A percentile compares a stretch with the other conserved stretches of the same genome.
These are phyloP conservation scores for Eucriotettix oculatus DNA, from an alignment of 2,888 invertebrate genomes.

Conservation along the genomic window DNA sequence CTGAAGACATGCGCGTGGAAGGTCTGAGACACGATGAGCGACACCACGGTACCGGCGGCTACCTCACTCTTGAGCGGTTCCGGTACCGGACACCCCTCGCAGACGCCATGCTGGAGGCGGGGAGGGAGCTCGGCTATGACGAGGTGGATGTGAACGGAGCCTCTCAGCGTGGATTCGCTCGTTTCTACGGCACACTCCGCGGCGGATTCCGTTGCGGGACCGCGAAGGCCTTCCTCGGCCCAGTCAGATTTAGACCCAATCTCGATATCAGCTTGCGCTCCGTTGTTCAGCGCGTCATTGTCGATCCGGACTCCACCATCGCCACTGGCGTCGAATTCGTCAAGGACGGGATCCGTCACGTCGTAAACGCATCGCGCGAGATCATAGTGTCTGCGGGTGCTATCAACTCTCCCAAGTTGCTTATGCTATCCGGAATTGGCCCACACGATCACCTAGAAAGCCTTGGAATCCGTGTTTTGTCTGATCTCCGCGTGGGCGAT, in stretches of 20 bases:
- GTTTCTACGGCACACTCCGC: slow-evolving; percentile 12
- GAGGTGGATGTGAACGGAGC: slow-evolving; percentile 9
- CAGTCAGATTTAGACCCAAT: slow-evolving; percentile 13
- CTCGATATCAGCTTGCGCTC: slow-evolving; percentile 18
- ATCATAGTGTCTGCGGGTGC: slow-evolving; percentile 14
- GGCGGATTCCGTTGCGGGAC: slow-evolving; percentile 16
- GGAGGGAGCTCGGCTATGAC: slow-evolving; percentile 18
- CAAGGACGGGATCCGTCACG: neutral
- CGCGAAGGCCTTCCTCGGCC: slow-evolving; percentile 16
- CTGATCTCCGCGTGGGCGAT: slow-evolving; percentile 23
- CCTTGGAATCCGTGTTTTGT: slow-evolving; percentile 8
- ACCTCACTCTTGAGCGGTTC: slow-evolving; percentile 10
- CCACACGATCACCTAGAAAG: slow-evolving; percentile 8
- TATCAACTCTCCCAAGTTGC: slow-evolving; percentile 12
- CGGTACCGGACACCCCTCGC: slow-evolving; percentile 4
- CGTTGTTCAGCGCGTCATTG: slow-evolving; percentile 16
- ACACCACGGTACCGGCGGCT: slow-evolving; percentile 10
- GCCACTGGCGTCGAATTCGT: slow-evolving; percentile 18
- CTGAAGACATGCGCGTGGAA: slow-evolving; percentile 14
- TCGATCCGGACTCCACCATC: slow-evolving; percentile 16
- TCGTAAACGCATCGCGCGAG: slow-evolving; percentile 9
- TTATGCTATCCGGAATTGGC: slow-evolving; percentile 13
- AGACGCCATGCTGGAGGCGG: slow-evolving; percentile 15
- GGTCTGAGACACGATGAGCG: neutral
- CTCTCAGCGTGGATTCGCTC: slow-evolving; percentile 10